Evolutionary conservation across 1,140 invertebrate species (phyloP).

Genomic region (Acromyrmex heyeri): DNA sequence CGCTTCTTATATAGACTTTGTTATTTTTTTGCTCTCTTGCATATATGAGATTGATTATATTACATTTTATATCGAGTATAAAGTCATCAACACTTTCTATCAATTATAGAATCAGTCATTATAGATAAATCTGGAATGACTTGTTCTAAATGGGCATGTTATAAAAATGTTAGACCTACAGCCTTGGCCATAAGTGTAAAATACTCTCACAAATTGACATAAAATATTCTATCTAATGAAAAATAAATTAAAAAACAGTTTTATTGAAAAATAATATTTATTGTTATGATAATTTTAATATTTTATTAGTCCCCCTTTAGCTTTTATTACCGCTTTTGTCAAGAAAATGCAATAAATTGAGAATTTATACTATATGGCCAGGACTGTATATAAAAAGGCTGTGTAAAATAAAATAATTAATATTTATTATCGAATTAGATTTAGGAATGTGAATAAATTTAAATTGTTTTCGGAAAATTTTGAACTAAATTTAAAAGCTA

Average conservation of each 20-base stretch:
- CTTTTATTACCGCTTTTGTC: too few relatives aligned
- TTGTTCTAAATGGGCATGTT: neutral
- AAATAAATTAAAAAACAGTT: too few relatives aligned
- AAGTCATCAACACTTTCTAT: neutral
- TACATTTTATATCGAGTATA: neutral
- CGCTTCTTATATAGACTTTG: constrained; percentile 20
- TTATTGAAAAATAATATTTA: too few relatives aligned
- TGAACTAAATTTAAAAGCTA: too few relatives aligned
- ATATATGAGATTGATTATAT: neutral
- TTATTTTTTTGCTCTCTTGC: neutral
- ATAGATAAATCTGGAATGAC: neutral
- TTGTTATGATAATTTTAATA: neutral
- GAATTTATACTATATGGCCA: too few relatives aligned
- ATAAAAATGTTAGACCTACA: neutral
- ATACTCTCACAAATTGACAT: too few relatives aligned
- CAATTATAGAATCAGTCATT: neutral
- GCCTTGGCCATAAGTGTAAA: too few relatives aligned
- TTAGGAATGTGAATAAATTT: neutral
- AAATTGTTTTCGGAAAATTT: neutral
- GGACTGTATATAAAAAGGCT: too few relatives aligned
- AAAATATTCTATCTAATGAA: too few relatives aligned
- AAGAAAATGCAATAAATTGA: too few relatives aligned
- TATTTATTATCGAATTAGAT: neutral
- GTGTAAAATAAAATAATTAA: neutral
- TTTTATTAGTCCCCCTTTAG: too few relatives aligned